Evolutionary conservation across 2,113 vertebrate species (phyloP).

Genomic region (Anthoscopus minutus): DNA sequence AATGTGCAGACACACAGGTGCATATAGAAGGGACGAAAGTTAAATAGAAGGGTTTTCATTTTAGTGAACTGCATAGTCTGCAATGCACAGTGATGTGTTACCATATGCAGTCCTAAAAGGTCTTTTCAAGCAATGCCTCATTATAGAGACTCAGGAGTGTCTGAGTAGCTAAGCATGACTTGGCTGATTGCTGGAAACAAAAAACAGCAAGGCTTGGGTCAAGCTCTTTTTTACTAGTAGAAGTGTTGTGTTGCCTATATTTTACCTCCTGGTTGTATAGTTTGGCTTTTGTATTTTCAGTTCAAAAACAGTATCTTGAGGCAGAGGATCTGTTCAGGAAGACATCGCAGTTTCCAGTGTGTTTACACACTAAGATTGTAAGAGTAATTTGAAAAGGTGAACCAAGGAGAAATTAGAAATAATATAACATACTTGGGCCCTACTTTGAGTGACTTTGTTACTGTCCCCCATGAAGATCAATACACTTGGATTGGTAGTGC

Average conservation of each 20-base stretch:
- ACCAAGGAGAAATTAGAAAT: background rate
- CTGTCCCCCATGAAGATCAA: background rate
- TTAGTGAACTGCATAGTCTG: background rate
- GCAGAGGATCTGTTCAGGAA: background rate
- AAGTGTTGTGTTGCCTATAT: background rate
- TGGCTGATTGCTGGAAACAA: background rate
- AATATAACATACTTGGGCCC: background rate
- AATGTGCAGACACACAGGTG: background rate
- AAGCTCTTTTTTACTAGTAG: background rate
- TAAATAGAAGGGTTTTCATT: background rate
- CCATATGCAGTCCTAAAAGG: rapidly evolving
- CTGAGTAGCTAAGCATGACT: background rate
- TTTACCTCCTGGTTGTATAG: background rate
- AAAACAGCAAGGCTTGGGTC: background rate
- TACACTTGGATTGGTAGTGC: background rate
- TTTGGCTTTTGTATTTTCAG: background rate
- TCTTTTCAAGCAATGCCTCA: background rate
- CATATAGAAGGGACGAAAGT: background rate
- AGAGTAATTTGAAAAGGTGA: background rate
- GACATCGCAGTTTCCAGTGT: background rate
- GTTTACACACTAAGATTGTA: background rate
- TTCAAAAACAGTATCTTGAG: background rate
- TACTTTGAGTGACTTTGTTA: background rate
- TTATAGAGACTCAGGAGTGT: background rate
- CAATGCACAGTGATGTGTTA: background rate